These are phyloP conservation scores for Bibio marci DNA, from an alignment of 2,888 invertebrate species.

Conservation along the genomic window DNA sequence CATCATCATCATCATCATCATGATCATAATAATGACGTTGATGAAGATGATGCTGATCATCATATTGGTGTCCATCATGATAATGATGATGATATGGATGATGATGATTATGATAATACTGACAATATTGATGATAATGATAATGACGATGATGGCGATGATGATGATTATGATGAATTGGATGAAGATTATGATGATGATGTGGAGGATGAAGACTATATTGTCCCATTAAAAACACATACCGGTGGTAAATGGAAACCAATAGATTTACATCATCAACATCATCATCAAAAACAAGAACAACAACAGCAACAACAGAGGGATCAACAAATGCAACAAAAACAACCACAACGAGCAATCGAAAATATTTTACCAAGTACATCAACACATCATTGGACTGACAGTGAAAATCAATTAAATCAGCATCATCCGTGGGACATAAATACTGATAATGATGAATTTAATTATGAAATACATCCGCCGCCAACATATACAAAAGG, in stretches of 20 bases:
- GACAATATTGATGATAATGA: slow-evolving; percentile 28
- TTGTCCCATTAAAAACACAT: slow-evolving; percentile 35
- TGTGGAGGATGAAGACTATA: slow-evolving; percentile 29
- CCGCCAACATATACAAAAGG: slow-evolving; percentile 57
- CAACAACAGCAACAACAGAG: slow-evolving; percentile 14
- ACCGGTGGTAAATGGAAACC: slow-evolving; percentile 66
- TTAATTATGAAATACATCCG: slow-evolving; percentile 35
- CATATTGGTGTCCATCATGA: slow-evolving; percentile 14
- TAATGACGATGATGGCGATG: slow-evolving; percentile 22
- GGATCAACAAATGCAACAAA: slow-evolving; percentile 11
- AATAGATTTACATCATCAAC: slow-evolving; percentile 19
- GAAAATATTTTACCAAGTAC: not conserved
- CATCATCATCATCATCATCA: slow-evolving; percentile 34
- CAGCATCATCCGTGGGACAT: slow-evolving; percentile 14
- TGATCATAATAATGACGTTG: slow-evolving; percentile 30
- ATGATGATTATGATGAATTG: slow-evolving; percentile 32
- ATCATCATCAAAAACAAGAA: slow-evolving; percentile 15
- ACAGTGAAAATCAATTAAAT: slow-evolving; percentile 3
- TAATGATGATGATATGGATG: slow-evolving; percentile 19
- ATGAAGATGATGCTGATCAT: slow-evolving; percentile 17
- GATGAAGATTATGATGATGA: slow-evolving; percentile 40
- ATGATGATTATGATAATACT: slow-evolving; percentile 26
- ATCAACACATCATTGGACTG: no score
- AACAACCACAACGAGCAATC: not conserved
- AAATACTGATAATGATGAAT: slow-evolving; percentile 30